Base-by-base conservation (phyloP, 53 echinoderm and acorn worm genomes). In the Echinometra lucunter region DNA sequence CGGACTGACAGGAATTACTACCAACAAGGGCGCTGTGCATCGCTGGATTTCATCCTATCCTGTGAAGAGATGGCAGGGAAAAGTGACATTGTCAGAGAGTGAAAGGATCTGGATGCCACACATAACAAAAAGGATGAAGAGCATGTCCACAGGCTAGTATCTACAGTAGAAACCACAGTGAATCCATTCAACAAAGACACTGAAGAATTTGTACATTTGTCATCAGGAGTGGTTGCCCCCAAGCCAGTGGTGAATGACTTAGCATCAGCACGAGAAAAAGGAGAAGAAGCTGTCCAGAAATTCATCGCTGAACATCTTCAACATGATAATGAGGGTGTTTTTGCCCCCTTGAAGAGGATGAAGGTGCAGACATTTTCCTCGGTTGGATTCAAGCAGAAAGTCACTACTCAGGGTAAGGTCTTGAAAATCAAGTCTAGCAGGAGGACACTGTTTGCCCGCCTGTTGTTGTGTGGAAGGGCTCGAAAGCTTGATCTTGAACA, bases 1-100 rank as follows among this genome's bases (percentile, higher is more conserved):
- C 92, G 95, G 9, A 88, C 91, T 58, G 74, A 95, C 63, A 89
- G 89, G 25, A 57, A 7, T 47, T 12, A 63, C 63, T 5, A 82
- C 82, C 82, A 82, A 82, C 82, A 82, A 82, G 13, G 82, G 38
- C 12, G 82, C 82, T 82, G 82, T 82, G 21, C 42, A 37, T 82
- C 11, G 82, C 5, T 82, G 82, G 82, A 82, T 82, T 23, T 82
- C 12, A 40, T 82, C 37, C 11, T 17, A 75, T 27, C 1, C 35
- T 75, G 75, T 75, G 75, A 75, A 38, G 75, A 75, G 75, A 75
- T 82, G 42, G 42, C 40, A 40, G 82, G 25, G 17, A 82, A 15
- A 37, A 25, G 40, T 82, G 44, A 12, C 27, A 9, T 42, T 63
- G 7, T 25, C 32, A 25, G 47, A n/a, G 47, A 49, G 28, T 30